Evolutionary conservation across 2,113 vertebrate species (phyloP).

Genomic region (Noturus placidus): DNA sequence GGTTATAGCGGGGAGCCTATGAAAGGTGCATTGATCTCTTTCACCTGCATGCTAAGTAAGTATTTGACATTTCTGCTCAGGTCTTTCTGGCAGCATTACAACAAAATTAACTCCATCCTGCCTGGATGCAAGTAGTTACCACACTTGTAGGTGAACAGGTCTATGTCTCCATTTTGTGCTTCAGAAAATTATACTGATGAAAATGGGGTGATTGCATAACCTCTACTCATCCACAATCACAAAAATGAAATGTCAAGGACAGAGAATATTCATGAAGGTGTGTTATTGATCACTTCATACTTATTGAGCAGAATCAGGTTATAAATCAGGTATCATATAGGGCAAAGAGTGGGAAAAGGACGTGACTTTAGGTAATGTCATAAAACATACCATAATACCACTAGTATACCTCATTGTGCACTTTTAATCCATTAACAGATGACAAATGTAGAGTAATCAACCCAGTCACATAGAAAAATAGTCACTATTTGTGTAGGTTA

Average conservation of each 20-base stretch:
- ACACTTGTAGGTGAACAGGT: background rate
- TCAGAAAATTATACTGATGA: background rate
- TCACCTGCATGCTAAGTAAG: constrained; percentile 53
- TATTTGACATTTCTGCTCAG: constrained; percentile 54
- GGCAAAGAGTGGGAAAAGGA: background rate
- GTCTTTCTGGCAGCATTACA: constrained; percentile 18
- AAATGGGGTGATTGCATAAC: background rate
- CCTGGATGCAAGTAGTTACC: background rate
- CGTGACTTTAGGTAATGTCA: background rate
- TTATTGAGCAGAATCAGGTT: background rate
- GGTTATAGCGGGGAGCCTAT: constrained; percentile 35
- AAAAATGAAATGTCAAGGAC: constrained; percentile 30
- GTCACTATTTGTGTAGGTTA: background rate
- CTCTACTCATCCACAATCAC: constrained; percentile 37
- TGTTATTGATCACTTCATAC: constrained; percentile 23
- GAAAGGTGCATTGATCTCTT: constrained; percentile 51
- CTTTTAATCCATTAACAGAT: background rate
- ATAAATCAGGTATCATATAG: background rate
- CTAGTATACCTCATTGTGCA: background rate
- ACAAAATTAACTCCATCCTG: constrained; percentile 44
- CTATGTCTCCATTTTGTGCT: background rate
- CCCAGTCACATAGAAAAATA: background rate
- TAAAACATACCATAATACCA: background rate
- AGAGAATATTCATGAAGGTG: constrained; percentile 3
- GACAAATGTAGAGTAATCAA: background rate